Evolutionary conservation across 2,888 invertebrate genomes (phyloP).

Genomic region (Oeneis ivallda): DNA sequence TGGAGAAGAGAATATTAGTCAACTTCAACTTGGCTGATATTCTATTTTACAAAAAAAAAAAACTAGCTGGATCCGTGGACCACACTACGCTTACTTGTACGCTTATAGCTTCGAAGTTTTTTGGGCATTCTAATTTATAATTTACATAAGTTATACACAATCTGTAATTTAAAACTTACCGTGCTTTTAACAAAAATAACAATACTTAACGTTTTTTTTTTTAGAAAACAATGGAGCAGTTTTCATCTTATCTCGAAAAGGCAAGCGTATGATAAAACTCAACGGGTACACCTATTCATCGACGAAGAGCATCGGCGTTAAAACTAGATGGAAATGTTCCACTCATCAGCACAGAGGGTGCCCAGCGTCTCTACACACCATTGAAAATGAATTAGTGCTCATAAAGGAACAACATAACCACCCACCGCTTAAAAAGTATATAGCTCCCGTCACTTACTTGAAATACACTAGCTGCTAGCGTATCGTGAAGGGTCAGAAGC

Average conservation of each 20-base stretch:
- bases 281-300: slow-evolving; percentile 44
- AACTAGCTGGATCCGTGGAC: no score
- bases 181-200: no score
- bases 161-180: no score
- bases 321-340: slow-evolving; percentile 40
- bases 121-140: no score
- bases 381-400: slow-evolving; percentile 40
- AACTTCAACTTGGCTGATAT: no score
- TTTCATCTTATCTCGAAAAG: slow-evolving; percentile 42
- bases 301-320: slow-evolving; percentile 2
- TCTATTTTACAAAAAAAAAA: no score
- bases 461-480: no score
- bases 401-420: slow-evolving; percentile 46
- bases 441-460: background rate
- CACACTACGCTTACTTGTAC: no score
- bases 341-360: slow-evolving; percentile 48
- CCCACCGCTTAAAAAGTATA: slow-evolving; percentile 6
- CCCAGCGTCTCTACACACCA: slow-evolving; percentile 44
- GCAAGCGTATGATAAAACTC: slow-evolving; percentile 41
- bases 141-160: no score
- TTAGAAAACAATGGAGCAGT: slow-evolving; percentile 29
- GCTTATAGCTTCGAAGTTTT: no score
- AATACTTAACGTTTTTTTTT: background rate
- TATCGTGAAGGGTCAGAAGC: no score
- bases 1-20: no score